These are phyloP conservation scores for Pseudomyrmex gracilis DNA, from an alignment of 1,140 invertebrate species.

Conservation along the genomic window DNA sequence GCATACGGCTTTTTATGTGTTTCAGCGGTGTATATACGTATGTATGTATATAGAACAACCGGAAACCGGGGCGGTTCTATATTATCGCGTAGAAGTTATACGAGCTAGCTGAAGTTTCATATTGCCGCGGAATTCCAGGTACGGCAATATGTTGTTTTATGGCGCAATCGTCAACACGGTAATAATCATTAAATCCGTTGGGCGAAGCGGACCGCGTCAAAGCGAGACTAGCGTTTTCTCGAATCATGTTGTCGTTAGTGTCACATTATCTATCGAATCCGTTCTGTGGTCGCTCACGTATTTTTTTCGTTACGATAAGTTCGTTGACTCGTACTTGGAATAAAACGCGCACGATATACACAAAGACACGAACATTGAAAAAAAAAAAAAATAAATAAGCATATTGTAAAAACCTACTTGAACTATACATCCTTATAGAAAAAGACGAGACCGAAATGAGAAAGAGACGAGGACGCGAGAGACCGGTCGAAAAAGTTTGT, in stretches of 20 bases:
- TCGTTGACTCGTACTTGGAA: not conserved
- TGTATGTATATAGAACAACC: conserved; percentile 56
- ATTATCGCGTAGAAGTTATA: conserved; percentile 63
- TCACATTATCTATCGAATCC: conserved; percentile 33
- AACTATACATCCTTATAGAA: not conserved
- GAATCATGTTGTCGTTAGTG: conserved; percentile 50
- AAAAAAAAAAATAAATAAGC: not conserved
- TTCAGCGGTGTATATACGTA: not conserved
- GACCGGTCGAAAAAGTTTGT: conserved; percentile 32
- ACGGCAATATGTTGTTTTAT: conserved; percentile 77
- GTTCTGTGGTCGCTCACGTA: conserved; percentile 20
- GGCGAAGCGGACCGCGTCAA: conserved; percentile 32
- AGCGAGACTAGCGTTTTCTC: conserved; percentile 23
- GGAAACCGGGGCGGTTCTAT: conserved; percentile 69
- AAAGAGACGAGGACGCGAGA: not conserved
- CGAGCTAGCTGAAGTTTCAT: conserved; percentile 67
- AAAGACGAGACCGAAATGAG: not conserved
- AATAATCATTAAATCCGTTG: conserved; percentile 77
- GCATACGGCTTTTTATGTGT: conserved; percentile 10
- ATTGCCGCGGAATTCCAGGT: conserved; percentile 71
- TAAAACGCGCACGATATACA: not conserved
- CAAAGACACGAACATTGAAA: not conserved
- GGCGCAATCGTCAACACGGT: conserved; percentile 75
- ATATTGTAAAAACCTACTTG: not conserved
- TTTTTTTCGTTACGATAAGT: conserved; percentile 1